Percentiles rank a stretch among this genome's conserved stretches.
Evolutionary conservation across 2,113 vertebrate genomes (phyloP).

Genomic region (Fulmarus glacialis): DNA sequence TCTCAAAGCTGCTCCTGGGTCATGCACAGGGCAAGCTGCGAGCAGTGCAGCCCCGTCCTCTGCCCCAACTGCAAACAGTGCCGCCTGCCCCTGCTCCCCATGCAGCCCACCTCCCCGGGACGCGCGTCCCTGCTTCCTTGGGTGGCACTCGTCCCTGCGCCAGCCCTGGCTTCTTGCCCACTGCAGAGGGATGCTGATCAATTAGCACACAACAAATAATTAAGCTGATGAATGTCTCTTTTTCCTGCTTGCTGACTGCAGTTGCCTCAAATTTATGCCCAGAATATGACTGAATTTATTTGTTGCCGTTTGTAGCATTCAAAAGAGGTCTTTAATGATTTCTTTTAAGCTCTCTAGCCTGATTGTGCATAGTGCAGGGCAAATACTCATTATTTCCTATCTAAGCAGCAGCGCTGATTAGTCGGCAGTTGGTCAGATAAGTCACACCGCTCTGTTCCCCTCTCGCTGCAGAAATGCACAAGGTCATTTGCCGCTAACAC

Average conservation of each 20-base stretch:
- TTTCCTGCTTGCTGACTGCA: neutral
- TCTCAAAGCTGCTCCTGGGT: conserved; percentile 51
- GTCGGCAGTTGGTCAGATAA: conserved; percentile 41
- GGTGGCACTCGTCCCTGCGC: neutral
- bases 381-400: conserved; percentile 58
- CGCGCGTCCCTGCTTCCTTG: neutral
- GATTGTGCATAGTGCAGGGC: conserved; percentile 1
- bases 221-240: conserved; percentile 29
- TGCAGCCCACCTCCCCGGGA: neutral
- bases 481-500: conserved; percentile 29
- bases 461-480: neutral
- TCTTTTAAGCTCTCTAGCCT: conserved; percentile 50
- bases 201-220: conserved; percentile 33
- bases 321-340: conserved; percentile 45
- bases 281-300: conserved; percentile 40
- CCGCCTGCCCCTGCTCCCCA: neutral
- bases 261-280: conserved; percentile 25
- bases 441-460: neutral
- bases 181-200: neutral
- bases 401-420: conserved; percentile 34
- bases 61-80: neutral
- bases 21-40: neutral
- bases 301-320: neutral
- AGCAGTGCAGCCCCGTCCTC: neutral
- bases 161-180: neutral